These are phyloP conservation scores for Zosterops japonicus DNA, from an alignment of 2,113 vertebrate species.

Conservation along the genomic window DNA sequence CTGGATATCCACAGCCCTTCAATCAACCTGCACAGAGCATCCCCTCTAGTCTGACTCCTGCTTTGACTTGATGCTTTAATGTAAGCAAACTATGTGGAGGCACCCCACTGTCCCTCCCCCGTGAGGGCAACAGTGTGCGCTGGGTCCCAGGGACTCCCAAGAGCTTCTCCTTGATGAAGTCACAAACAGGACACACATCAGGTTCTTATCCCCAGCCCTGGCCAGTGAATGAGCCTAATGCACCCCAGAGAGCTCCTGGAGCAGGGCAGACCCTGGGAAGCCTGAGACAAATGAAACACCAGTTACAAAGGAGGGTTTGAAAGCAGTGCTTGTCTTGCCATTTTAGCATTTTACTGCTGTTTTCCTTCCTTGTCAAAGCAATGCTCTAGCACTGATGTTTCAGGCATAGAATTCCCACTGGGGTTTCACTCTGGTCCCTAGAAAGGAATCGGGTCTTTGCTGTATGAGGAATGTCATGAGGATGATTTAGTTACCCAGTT, in stretches of 20 bases:
- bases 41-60: not conserved
- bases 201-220: too few species aligned
- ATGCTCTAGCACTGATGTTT: not conserved
- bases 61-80: not conserved
- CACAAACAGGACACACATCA: not conserved
- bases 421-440: not conserved
- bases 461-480: not conserved
- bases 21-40: not conserved
- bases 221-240: not conserved
- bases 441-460: not conserved
- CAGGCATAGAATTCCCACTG: not conserved
- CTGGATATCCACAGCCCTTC: not conserved
- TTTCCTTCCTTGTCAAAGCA: not conserved
- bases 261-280: not conserved
- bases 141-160: not conserved
- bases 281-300: not conserved
- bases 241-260: not conserved
- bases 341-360: not conserved
- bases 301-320: not conserved
- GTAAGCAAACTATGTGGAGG: rapidly evolving
- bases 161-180: not conserved
- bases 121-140: rapidly evolving
- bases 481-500: not conserved
- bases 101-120: not conserved
- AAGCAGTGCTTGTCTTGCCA: not conserved